These are phyloP conservation scores for Psittacula cyanocephala DNA, from an alignment of 2,113 vertebrate genomes.

Conservation along the genomic window DNA sequence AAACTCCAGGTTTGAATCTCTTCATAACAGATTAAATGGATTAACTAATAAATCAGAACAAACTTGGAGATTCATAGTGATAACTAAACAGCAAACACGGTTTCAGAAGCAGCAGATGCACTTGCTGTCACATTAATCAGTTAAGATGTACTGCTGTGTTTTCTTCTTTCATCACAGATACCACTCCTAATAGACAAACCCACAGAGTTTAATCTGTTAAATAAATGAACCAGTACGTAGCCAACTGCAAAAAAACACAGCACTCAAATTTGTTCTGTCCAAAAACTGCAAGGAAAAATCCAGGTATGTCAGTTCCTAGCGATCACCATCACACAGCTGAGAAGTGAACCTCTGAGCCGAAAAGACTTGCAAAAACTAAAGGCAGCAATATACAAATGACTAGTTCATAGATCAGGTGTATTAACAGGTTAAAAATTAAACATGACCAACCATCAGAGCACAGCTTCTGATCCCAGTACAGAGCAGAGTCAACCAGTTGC, in stretches of 20 bases:
- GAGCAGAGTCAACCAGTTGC: background rate
- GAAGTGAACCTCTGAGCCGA: background rate
- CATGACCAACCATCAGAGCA: background rate
- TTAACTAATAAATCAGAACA: background rate
- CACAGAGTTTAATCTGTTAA: background rate
- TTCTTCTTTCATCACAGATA: background rate
- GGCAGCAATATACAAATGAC: background rate
- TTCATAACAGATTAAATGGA: background rate
- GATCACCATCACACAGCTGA: background rate
- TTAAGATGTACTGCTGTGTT: accelerated
- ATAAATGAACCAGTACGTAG: accelerated
- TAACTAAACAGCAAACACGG: background rate
- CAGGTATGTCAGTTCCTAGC: background rate
- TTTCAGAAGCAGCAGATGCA: background rate
- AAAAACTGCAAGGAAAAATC: background rate
- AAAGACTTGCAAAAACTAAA: background rate
- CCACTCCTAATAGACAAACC: background rate
- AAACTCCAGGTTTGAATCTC: background rate
- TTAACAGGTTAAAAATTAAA: background rate
- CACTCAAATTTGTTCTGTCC: background rate
- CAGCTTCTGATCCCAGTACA: background rate
- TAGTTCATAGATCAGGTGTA: background rate
- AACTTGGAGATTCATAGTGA: background rate
- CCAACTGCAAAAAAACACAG: background rate
- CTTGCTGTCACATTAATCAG: background rate